Evolutionary conservation across 2,797 vertebrate genomes (phyloP), one percentile per base, ranked within the genome.

Genomic region (Rhinichthys osculus): DNA sequence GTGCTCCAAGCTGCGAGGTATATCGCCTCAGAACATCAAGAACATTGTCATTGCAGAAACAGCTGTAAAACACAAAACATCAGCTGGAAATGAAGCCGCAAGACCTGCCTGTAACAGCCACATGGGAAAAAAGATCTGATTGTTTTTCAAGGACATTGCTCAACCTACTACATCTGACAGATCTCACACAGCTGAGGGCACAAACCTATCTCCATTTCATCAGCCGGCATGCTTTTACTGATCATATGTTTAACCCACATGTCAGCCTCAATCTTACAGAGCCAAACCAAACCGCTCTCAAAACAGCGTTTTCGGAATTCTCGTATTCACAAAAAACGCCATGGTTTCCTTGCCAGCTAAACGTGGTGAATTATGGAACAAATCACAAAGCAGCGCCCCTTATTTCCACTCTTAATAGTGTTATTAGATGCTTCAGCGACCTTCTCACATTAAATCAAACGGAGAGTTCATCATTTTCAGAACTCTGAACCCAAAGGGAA

Each of bases 401-500:
- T 78, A 84, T 73, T 83, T 78, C 30, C 23, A 82, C 83, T 82
- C 69, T 71, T 70, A 82, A 74, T 82, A 67, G 66, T 88, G 72
- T 80, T 87, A 87, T 84, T 83, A 86, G 86, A 86, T 82, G 86
- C 86, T 86, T 77, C 87, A 80, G 19, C 85, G 66, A 85, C 87
- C 85, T 89, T 82, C 86, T 73, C 79, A 86, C 85, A 83, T 83
- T 84, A 85, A 84, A 74, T 66, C 79, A 90, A 88, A 89, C n/a
- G 44, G 71, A 83, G 87, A 85, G 82, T 88, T 84, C 88, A 89
- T 81, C 82, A 83, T 88, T 88, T 88, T 88, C 50, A 81, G 82
- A 77, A 59, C 66, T 64, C 54, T 78, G 74, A 35, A 85, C 78
- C 86, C 86, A 87, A 78, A 85, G 78, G 74, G 74, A 86, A 81